A percentile compares a stretch with the other conserved stretches of the same genome.
Evolutionary conservation across 2,113 vertebrate genomes (phyloP).

Genomic region (Gopherus flavomarginatus): DNA sequence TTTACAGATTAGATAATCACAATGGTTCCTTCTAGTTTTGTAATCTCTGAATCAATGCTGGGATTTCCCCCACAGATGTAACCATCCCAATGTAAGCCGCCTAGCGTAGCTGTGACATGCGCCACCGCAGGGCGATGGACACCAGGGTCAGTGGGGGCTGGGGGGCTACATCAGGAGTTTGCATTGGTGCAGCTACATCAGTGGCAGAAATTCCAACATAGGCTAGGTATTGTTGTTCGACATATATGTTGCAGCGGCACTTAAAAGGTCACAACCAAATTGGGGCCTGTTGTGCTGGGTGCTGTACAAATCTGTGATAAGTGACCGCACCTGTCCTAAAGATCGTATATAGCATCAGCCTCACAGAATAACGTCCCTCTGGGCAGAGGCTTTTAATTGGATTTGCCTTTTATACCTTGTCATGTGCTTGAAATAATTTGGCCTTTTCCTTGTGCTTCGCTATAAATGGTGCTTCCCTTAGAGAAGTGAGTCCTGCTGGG

Average conservation of each 20-base stretch:
- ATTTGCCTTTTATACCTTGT: not conserved
- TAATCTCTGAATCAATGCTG: not conserved
- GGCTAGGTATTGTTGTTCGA: not conserved
- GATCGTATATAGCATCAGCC: not conserved
- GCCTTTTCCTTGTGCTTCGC: not conserved
- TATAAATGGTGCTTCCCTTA: not conserved
- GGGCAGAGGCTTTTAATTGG: not conserved
- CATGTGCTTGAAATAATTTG: not conserved
- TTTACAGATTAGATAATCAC: not conserved
- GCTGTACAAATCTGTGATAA: not conserved
- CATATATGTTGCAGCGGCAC: not conserved
- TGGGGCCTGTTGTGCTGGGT: not conserved
- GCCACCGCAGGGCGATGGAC: no score
- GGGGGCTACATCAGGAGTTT: not conserved
- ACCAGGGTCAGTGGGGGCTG: no score
- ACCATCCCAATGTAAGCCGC: not conserved
- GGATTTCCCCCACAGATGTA: not conserved
- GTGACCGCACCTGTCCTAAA: not conserved
- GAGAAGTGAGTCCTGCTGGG: not conserved
- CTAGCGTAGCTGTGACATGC: not conserved
- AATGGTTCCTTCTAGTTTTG: not conserved
- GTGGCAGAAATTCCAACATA: not conserved
- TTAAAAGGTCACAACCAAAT: not conserved
- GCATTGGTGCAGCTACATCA: not conserved
- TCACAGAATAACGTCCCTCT: not conserved